phyloP scores from a whole-genome alignment of 2,888 invertebrate species.

The Rhodophaea formosa region DNA sequence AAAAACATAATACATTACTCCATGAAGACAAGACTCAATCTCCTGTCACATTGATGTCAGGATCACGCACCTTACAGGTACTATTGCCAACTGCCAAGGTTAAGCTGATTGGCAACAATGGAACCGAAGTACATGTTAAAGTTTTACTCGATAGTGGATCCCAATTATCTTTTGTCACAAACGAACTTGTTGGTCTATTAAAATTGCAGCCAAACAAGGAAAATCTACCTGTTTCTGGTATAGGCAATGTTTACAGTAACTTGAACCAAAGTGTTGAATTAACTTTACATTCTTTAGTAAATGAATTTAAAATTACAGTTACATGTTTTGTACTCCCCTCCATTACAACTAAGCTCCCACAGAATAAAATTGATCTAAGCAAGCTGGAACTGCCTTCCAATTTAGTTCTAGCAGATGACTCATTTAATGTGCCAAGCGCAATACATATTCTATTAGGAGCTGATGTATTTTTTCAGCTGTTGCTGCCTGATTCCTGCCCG shows the following conservation, averaged over 20 bases:
- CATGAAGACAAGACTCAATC: too few species aligned
- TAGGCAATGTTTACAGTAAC: not conserved
- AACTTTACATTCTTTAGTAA: not conserved
- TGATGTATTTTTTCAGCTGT: not conserved
- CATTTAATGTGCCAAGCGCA: not conserved
- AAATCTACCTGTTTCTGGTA: not conserved
- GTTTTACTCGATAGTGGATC: constrained; percentile 18
- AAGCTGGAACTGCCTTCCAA: constrained; percentile 15
- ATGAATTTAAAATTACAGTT: constrained; percentile 17
- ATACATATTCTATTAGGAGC: constrained; percentile 1
- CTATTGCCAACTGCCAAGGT: constrained; percentile 17
- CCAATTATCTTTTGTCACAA: constrained; percentile 8
- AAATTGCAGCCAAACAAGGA: not conserved
- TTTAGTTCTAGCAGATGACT: not conserved
- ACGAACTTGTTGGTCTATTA: not conserved
- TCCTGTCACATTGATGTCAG: too few species aligned
- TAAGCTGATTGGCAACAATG: constrained; percentile 3
- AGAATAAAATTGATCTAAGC: not conserved
- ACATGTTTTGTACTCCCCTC: not conserved
- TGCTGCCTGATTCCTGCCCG: not conserved
- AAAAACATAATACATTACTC: too few species aligned
- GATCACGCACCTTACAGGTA: too few species aligned
- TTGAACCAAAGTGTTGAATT: not conserved
- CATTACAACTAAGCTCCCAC: not conserved
- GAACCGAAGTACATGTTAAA: constrained; percentile 12